Evolutionary conservation across 2,888 invertebrate genomes (phyloP).

Genomic region (Apamea anceps): DNA sequence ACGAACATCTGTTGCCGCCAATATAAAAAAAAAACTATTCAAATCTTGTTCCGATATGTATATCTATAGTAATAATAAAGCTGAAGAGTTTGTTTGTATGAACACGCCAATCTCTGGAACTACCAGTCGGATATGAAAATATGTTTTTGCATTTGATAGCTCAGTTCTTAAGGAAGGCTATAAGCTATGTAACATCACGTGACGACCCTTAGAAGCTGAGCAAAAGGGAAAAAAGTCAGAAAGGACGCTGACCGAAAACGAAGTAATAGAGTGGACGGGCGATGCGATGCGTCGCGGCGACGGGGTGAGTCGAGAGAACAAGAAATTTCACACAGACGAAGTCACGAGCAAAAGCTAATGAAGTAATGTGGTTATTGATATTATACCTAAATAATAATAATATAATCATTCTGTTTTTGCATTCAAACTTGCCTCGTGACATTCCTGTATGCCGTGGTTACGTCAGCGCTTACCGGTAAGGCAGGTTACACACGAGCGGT

Average conservation of each 20-base stretch:
- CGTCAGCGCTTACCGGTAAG: slow-evolving; percentile 58
- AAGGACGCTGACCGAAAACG: no score
- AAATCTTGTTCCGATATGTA: not conserved
- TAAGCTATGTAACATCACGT: no score
- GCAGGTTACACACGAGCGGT: slow-evolving; percentile 40
- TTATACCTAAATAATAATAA: slow-evolving; percentile 20
- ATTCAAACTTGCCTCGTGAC: slow-evolving; percentile 53
- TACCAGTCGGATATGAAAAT: not conserved
- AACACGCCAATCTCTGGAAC: not conserved
- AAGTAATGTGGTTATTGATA: slow-evolving; percentile 23
- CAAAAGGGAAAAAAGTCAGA: no score
- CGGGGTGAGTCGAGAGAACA: not conserved
- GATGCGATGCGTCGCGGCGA: not conserved
- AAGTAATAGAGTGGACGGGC: not conserved
- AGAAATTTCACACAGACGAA: not conserved
- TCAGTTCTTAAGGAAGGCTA: no score
- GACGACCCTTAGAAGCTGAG: no score
- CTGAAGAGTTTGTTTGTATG: not conserved
- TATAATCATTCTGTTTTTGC: slow-evolving; percentile 50
- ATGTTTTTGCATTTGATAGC: no score
- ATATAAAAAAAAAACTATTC: not conserved
- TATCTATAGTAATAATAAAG: not conserved
- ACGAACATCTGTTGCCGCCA: slow-evolving; percentile 41
- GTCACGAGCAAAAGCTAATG: not conserved
- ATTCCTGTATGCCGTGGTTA: slow-evolving; percentile 55